These are phyloP conservation scores for Amblyopsis hoosieri DNA, from an alignment of 2,797 vertebrate genomes.

Conservation along the genomic window DNA sequence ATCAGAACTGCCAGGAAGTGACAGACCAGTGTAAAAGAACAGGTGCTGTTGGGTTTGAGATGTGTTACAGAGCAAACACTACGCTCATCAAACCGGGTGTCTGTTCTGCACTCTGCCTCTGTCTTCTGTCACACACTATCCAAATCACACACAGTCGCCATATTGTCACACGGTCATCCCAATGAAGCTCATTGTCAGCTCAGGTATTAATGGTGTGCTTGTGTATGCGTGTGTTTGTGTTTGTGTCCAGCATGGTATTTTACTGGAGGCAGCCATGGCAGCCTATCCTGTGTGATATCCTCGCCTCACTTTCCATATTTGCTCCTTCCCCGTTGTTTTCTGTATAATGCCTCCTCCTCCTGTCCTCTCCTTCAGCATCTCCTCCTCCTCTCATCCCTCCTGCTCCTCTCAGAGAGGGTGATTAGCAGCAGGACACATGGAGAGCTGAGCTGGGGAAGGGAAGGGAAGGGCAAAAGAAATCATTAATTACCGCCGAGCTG, in stretches of 20 bases:
- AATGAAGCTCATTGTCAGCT: conserved; percentile 74
- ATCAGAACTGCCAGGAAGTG: conserved; percentile 81
- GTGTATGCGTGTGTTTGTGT: conserved; percentile 19
- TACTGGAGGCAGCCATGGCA: conserved; percentile 63
- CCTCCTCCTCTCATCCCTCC: conserved; percentile 5
- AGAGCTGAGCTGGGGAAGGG: conserved; percentile 74
- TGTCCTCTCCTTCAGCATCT: conserved; percentile 33
- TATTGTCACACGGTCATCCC: conserved; percentile 79
- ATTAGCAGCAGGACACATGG: conserved; percentile 82
- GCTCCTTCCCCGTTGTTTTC: background rate
- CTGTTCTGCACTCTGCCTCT: conserved; percentile 81
- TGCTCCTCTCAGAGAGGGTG: conserved; percentile 68
- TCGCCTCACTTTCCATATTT: conserved; percentile 17
- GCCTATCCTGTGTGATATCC: conserved; percentile 63
- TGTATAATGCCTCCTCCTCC: conserved; percentile 1
- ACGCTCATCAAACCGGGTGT: conserved; percentile 77
- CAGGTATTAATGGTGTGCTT: conserved; percentile 68
- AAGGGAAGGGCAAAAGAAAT: conserved; percentile 78
- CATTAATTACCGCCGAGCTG: conserved; percentile 83
- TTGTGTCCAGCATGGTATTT: conserved; percentile 26
- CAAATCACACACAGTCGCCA: conserved; percentile 76
- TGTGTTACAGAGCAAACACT: conserved; percentile 80
- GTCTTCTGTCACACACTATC: conserved; percentile 79
- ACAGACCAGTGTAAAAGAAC: conserved; percentile 80
- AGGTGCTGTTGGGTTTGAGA: conserved; percentile 78